Base-by-base conservation (phyloP, 2,888 invertebrate genomes). In the Oscheius sp. region DNA sequence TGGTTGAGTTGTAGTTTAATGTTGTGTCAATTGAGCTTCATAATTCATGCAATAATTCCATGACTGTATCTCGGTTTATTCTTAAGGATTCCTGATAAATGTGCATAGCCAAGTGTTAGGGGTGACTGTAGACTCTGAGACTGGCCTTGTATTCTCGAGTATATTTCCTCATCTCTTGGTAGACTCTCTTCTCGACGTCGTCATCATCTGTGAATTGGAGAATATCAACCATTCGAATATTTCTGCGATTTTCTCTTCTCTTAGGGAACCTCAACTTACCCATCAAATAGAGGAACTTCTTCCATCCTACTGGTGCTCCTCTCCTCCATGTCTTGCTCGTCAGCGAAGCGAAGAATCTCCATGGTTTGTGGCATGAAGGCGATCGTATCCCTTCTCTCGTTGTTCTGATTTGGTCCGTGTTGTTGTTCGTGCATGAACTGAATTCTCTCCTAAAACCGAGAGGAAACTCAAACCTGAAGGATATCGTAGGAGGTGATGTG, bases 401-500 rank as follows among this genome's bases (percentile, higher is more conserved):
- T n/a, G 31, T 64, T 58, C 48, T 66, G 37, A 2, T 70, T 63
- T 25, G 46, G 46, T 48, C 55, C 37, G 20, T 58, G 58, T 50
- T 63, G 65, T 46, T 68, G 66, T 58, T 85, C 85, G 45, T 84
- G 82, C 80, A 85, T 84, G 70, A 82, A 85, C 82, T 84, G 70
- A 58, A 70, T 17, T 29, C 29, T 29, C 10, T 58, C 20, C 4
- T 33, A 8, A 23, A 8, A 6, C 4, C 4, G 4, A 27, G 52
- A 52, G 25, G 20, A 45, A 39, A 67, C n/a, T n/a, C n/a, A 10
- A 39, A 82, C 81, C 75, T 81, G 75, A 5, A 86, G 72, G 58
- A 86, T 86, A 70, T 86, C 86, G 42, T 81, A 65, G 1, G 84
- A 80, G 10, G 86, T 84, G 37, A 86, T 86, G 27, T 80, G 75